Evolutionary conservation across 2,888 invertebrate species (phyloP), one percentile per base, ranked within the genome.

Genomic region (Cosmia pyralina): DNA sequence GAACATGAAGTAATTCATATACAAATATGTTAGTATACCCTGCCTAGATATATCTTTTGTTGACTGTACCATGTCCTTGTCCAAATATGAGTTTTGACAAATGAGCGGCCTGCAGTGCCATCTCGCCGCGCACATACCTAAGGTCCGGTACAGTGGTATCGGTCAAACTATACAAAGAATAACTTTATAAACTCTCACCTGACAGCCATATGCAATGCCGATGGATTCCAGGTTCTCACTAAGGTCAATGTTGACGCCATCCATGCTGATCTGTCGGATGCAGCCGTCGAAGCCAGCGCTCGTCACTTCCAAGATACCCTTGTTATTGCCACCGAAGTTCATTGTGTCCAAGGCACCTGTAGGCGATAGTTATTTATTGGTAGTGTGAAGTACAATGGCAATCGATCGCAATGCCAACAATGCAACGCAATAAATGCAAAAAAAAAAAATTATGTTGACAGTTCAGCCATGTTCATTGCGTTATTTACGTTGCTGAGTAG

Each of bases 281-380:
- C 99, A 99, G 0, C 99, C 99, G 87, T 99, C 99, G 92, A 99
- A 99, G 77, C 98, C 98, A 64, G 97, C 95, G 64, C 97, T 97
- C 0, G 98, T 97, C 0, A 99, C 98, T 80, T 97, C 97, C 41
- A 94, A 91, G 81, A 97, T 97, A 2, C 96, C 97, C 79, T 97
- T 97, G 79, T 96, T 96, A 92, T 98, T 98, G 0, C 99, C 99
- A 81, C 99, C 99, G 85, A 99, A 98, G 94, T 98, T 99, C 93
- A 99, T 97, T 10, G 97, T 97, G 79, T 98, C 98, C 1, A 98
- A 96, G 0, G 96, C 94, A 0, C 94, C 92, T 75, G 15, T 55
- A 7, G 11, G n/a, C 34, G 34, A 38, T 17, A 38, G 0, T 57
- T 57, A 55, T 28, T 48, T 50, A 48, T 19, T 55, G 5, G 19